Percentiles rank a stretch among this genome's conserved stretches.
phyloP scores from a whole-genome alignment of 23 tunicate species.

The Pegea sp. region DNA sequence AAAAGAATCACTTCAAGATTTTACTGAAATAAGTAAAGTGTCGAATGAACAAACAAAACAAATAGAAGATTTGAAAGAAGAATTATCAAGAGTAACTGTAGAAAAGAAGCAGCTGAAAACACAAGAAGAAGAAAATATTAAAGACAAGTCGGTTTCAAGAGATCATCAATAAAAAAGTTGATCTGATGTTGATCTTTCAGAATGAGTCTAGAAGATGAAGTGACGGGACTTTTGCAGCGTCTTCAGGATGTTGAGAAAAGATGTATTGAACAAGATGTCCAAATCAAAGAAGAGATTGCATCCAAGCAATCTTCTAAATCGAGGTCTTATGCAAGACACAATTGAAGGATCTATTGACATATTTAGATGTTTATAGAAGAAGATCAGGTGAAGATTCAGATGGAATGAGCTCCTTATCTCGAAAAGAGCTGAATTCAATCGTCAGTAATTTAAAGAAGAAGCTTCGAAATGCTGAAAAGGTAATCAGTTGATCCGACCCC shows the following conservation, averaged over 20 bases:
- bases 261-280: background rate
- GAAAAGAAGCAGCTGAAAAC: constrained; percentile 8
- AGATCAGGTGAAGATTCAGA: constrained; percentile 72
- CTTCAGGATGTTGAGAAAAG: constrained; percentile 4
- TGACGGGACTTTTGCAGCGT: constrained; percentile 27
- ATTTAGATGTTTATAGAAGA: constrained; percentile 12
- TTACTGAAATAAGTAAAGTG: constrained; percentile 7
- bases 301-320: too few species aligned
- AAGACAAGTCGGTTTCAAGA: constrained; percentile 15
- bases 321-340: too few species aligned
- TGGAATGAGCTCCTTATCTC: constrained; percentile 54
- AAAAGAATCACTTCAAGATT: constrained; percentile 12
- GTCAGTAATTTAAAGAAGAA: constrained; percentile 42
- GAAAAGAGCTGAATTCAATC: constrained; percentile 40
- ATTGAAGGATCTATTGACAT: too few species aligned
- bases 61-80: constrained; percentile 3
- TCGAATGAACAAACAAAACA: constrained; percentile 5
- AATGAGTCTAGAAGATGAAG: constrained; percentile 25
- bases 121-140: background rate
- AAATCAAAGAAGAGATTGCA: background rate
- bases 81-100: constrained; percentile 3
- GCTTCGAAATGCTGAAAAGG: constrained; percentile 65
- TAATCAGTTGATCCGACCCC: background rate
- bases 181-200: constrained; percentile 17
- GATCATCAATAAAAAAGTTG: too few species aligned